phyloP scores from a whole-genome alignment of 2,113 vertebrate species.

The Ursus arctos region DNA sequence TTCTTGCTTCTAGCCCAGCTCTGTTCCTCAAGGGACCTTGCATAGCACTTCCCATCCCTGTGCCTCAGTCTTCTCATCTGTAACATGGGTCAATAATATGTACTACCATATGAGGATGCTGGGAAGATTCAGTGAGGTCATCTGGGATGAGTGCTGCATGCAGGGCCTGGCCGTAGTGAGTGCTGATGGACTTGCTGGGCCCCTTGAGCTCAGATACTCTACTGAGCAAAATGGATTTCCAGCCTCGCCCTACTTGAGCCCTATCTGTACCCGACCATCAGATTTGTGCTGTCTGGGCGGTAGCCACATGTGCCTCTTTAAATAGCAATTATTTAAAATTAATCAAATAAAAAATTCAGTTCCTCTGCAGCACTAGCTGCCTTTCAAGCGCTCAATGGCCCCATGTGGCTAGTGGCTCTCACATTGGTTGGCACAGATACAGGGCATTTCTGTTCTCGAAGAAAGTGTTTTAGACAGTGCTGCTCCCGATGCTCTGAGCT shows the following conservation, averaged over 20 bases:
- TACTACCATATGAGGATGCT: neutral
- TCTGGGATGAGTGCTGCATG: neutral
- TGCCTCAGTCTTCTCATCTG: neutral
- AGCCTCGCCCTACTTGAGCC: neutral
- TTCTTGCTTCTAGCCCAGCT: neutral
- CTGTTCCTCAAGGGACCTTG: neutral
- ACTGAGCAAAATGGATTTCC: neutral
- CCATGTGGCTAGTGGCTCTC: neutral
- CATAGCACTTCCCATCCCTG: neutral
- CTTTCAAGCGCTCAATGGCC: neutral
- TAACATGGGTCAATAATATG: neutral
- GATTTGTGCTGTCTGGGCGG: neutral
- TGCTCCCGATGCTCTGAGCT: neutral
- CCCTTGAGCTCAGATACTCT: neutral
- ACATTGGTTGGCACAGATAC: accelerated
- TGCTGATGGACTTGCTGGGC: neutral
- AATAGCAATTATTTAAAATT: neutral
- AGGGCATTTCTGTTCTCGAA: neutral
- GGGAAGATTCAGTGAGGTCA: neutral
- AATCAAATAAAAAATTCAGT: neutral
- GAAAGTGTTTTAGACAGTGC: neutral
- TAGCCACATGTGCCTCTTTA: neutral
- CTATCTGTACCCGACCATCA: neutral
- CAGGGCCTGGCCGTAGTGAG: neutral
- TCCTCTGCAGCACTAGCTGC: neutral